Evolutionary conservation across 2,888 invertebrate genomes (phyloP).

Genomic region (Lordiphosa andalusiaca): DNA sequence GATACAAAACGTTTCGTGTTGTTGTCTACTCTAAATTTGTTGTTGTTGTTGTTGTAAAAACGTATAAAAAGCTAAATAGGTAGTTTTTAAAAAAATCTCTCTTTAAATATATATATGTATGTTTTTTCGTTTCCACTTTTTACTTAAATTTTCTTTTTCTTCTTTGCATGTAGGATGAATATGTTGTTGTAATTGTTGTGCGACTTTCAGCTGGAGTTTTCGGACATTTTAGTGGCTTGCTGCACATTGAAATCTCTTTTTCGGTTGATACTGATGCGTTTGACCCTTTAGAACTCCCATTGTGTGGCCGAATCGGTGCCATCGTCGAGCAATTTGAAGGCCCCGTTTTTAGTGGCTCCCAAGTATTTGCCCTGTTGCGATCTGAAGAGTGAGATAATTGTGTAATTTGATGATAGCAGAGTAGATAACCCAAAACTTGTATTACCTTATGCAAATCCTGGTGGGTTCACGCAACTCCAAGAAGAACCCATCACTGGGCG

Average conservation of each 20-base stretch:
- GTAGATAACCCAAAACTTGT: slow-evolving; percentile 63
- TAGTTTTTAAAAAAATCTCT: slow-evolving; percentile 54
- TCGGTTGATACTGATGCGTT: too few species aligned
- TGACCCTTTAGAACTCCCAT: slow-evolving; percentile 91
- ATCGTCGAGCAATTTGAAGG: slow-evolving; percentile 90
- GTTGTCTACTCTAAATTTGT: slow-evolving; percentile 44
- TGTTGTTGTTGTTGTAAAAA: slow-evolving; percentile 58
- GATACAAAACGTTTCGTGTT: slow-evolving; percentile 35
- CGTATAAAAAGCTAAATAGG: slow-evolving; percentile 71
- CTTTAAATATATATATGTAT: slow-evolving; percentile 20
- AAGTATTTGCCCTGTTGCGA: slow-evolving; percentile 87
- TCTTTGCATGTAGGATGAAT: slow-evolving; percentile 39
- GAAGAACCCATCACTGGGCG: slow-evolving; percentile 91
- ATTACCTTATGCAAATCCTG: slow-evolving; percentile 91
- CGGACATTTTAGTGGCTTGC: not conserved
- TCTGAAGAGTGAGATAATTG: slow-evolving; percentile 49
- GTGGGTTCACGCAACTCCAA: slow-evolving; percentile 96
- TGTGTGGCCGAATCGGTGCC: slow-evolving; percentile 91
- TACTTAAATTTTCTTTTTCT: slow-evolving; percentile 12
- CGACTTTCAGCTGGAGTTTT: slow-evolving; percentile 9
- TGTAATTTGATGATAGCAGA: not conserved
- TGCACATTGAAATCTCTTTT: too few species aligned
- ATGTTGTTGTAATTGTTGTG: slow-evolving; percentile 7
- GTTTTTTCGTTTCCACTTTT: slow-evolving; percentile 12
- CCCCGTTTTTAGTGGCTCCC: slow-evolving; percentile 94